Base-by-base conservation (phyloP, 1,140 invertebrate species). In the Drosophila gunungcola region DNA sequence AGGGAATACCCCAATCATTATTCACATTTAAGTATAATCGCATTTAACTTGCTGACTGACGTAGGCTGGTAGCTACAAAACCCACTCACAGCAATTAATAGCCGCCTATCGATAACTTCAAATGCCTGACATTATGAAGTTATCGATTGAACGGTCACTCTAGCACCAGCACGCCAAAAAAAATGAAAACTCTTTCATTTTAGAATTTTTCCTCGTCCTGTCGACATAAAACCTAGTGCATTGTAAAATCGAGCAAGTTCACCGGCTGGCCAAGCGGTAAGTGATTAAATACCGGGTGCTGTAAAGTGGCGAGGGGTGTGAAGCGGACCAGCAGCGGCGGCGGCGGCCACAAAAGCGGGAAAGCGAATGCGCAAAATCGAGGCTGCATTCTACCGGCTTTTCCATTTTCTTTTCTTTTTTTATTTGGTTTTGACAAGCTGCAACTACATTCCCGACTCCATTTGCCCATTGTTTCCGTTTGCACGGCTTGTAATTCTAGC, bases 161-260 rank as follows among this genome's bases (percentile, higher is more conserved):
- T 42, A 10, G 2, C 3, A 29, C 2, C 38, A 68, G 60, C 46
- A 68, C 60, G 64, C 61, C 60, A 68, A 45, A 4, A 58, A 41
- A 41, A 63, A 34, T 10, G 36, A 63, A 42, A 63, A 42, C 41
- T 61, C 10, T 11, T 27, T 38, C 13, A 2, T 46, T 16, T 12
- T 9, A 29, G 6, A 21, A 29, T 48, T 16, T 10, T 12, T 27
- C 4, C 3, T 11, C 3, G 5, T 6, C 0, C 4, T 6, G 2
- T 12, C 27, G 46, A 67, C 34, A 3, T 3, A 2, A 63, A 9
- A 57, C 38, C 25, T 67, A 80, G 9, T 16, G n/a, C 4, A 16
- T 16, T 34, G 3, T 6, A 13, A 49, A 49, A 12, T 9, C 7
- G 12, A 16, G 7, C 13, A 7, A 34, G n/a, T 16, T 10, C 4